phyloP scores from a whole-genome alignment of 2,797 vertebrate species.

The Girardinus metallicus region DNA sequence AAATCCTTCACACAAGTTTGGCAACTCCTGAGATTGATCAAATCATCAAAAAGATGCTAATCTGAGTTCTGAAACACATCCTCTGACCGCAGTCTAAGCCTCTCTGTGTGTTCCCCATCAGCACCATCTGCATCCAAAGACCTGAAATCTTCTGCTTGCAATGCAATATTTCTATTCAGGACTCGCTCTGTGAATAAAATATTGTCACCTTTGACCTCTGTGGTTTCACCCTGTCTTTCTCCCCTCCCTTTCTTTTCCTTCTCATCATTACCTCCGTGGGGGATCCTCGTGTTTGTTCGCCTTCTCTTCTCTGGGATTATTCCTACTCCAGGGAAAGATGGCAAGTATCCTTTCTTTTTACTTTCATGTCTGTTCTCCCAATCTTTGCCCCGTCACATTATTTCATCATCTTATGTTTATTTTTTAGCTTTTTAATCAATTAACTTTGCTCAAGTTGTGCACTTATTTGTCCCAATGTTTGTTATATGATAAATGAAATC shows the following conservation, averaged over 20 bases:
- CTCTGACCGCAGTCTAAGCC: conserved; percentile 60
- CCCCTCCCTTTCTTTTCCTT: conserved; percentile 65
- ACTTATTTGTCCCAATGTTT: conserved; percentile 5
- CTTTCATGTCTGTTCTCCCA: conserved; percentile 85
- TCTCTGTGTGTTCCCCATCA: conserved; percentile 54
- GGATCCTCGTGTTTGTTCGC: conserved; percentile 65
- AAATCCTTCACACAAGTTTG: conserved; percentile 46
- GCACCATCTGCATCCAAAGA: conserved; percentile 65
- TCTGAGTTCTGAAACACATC: conserved; percentile 45
- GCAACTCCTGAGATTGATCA: conserved; percentile 42
- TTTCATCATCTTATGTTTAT: conserved; percentile 26
- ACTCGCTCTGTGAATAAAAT: conserved; percentile 96
- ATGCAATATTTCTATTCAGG: conserved; percentile 99
- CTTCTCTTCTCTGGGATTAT: conserved; percentile 83
- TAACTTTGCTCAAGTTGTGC: conserved; percentile 7
- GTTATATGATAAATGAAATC: conserved; percentile 8
- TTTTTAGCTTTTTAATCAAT: conserved; percentile 7
- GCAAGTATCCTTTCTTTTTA: conserved; percentile 78
- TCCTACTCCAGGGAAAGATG: conserved; percentile 84
- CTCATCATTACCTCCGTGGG: conserved; percentile 69
- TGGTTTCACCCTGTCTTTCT: conserved; percentile 88
- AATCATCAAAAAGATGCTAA: conserved; percentile 64
- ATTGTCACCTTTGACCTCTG: conserved; percentile 91
- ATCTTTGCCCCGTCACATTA: conserved; percentile 69
- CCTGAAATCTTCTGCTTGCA: conserved; percentile 64